Conservation (phyloP, 2,113 vertebrate species). For the Ginglymostoma cirratum region DNA sequence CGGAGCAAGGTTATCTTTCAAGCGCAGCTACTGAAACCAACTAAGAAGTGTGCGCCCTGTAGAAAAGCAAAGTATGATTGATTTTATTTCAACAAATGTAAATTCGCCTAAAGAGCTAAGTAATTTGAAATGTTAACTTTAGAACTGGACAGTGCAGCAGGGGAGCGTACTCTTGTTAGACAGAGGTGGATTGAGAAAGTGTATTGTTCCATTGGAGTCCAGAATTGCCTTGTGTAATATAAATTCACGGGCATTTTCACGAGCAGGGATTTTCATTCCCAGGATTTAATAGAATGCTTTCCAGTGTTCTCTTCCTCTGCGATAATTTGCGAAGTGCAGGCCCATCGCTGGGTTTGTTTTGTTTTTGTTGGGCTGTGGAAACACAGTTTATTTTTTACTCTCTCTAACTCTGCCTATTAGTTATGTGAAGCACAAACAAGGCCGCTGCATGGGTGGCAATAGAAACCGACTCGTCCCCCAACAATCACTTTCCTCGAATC, state of each 20-base stretch:
- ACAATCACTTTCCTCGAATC: conserved; percentile 51
- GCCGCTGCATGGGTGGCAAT: conserved; percentile 67
- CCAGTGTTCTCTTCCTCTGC: background rate
- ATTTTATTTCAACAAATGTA: background rate
- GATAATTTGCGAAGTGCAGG: background rate
- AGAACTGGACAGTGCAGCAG: background rate
- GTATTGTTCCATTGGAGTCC: no score
- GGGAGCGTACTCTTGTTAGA: background rate
- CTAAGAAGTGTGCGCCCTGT: no score
- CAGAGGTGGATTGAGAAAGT: background rate
- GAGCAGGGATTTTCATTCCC: background rate
- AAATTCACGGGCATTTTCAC: background rate
- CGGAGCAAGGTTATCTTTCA: background rate
- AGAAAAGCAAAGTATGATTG: background rate
- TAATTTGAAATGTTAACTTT: background rate
- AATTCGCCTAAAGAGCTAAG: background rate
- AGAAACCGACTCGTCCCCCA: conserved; percentile 48
- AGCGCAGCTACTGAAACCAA: background rate
- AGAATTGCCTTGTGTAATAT: background rate
- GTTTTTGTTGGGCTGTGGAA: background rate
- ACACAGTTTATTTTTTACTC: background rate
- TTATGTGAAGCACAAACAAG: conserved; percentile 22
- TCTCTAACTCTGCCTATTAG: background rate
- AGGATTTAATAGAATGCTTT: background rate
- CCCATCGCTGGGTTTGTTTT: background rate